These are phyloP conservation scores for Opisthocomus hoazin DNA, from an alignment of 2,113 vertebrate genomes.

Conservation along the genomic window DNA sequence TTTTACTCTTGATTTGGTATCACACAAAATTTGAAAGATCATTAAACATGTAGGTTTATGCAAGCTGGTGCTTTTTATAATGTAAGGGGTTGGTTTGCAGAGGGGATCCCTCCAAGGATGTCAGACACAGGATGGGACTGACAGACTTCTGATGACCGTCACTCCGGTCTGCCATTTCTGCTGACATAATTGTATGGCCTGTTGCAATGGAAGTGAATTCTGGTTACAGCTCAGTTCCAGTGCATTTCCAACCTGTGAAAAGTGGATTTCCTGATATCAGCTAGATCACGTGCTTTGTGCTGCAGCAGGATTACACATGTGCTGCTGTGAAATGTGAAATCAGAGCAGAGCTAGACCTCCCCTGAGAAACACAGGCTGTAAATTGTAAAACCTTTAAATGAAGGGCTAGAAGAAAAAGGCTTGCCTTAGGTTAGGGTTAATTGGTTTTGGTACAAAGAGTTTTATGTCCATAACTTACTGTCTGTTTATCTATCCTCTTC, in stretches of 20 bases:
- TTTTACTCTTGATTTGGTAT: background rate
- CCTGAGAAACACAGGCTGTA: conserved; percentile 70
- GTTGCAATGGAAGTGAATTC: background rate
- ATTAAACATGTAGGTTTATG: background rate
- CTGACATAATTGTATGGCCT: too few species aligned
- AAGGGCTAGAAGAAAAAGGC: conserved; percentile 55
- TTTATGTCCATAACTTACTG: conserved; percentile 76
- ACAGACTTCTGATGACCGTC: background rate
- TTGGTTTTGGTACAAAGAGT: conserved; percentile 73
- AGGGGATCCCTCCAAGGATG: background rate
- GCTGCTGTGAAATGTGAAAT: conserved; percentile 60
- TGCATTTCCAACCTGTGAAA: background rate
- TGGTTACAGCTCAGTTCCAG: background rate
- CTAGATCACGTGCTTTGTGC: conserved; percentile 7
- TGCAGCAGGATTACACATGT: conserved; percentile 50
- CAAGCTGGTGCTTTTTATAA: background rate
- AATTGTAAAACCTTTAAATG: conserved; percentile 72
- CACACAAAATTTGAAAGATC: background rate
- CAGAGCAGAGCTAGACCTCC: conserved; percentile 70
- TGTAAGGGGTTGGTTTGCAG: background rate
- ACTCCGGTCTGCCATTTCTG: background rate
- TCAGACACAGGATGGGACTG: background rate
- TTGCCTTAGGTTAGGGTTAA: conserved; percentile 71
- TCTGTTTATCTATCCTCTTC: conserved; percentile 70
- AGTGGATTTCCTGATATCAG: conserved; percentile 15